Percentiles rank a stretch among this genome's conserved stretches.
These are phyloP conservation scores for Oscheius sp. DNA, from an alignment of 2,888 invertebrate genomes.

Conservation along the genomic window DNA sequence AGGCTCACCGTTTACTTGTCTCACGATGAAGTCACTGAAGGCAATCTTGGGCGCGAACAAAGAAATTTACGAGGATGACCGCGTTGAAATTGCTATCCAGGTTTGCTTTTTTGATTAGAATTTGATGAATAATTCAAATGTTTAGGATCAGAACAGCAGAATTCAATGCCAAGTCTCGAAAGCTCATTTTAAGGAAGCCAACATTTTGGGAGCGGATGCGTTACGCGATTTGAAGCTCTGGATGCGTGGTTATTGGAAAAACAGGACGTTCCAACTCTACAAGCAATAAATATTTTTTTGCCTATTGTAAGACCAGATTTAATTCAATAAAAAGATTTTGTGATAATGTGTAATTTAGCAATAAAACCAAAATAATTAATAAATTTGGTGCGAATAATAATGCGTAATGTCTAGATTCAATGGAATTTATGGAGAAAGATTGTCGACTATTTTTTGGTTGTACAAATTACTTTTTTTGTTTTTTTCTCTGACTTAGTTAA, in stretches of 20 bases:
- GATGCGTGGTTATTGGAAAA: slow-evolving; percentile 26
- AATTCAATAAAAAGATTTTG: too few species aligned
- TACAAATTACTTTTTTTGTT: too few species aligned
- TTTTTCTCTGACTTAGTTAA: too few species aligned
- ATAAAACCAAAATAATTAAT: too few species aligned
- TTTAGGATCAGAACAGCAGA: slow-evolving; percentile 26
- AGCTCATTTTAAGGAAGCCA: slow-evolving; percentile 27
- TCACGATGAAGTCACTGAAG: slow-evolving; percentile 32
- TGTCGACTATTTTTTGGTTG: too few species aligned
- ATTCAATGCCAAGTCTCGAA: slow-evolving; percentile 32
- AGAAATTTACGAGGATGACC: not conserved
- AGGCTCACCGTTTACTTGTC: slow-evolving; percentile 31
- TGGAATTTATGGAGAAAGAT: too few species aligned
- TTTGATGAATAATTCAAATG: slow-evolving; percentile 33
- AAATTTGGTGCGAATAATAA: too few species aligned
- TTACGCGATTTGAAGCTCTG: slow-evolving; percentile 24
- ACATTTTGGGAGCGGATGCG: slow-evolving; percentile 31
- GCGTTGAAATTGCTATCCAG: slow-evolving; percentile 28
- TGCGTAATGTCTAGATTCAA: too few species aligned
- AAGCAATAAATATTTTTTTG: too few species aligned
- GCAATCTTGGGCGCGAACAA: slow-evolving; percentile 25
- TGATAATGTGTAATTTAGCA: too few species aligned
- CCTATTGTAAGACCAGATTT: too few species aligned
- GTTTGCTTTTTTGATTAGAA: slow-evolving; percentile 31
- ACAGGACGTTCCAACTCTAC: slow-evolving; percentile 18